These are phyloP conservation scores for Drosophila phalerata DNA, from an alignment of 2,888 invertebrate genomes.

Conservation along the genomic window DNA sequence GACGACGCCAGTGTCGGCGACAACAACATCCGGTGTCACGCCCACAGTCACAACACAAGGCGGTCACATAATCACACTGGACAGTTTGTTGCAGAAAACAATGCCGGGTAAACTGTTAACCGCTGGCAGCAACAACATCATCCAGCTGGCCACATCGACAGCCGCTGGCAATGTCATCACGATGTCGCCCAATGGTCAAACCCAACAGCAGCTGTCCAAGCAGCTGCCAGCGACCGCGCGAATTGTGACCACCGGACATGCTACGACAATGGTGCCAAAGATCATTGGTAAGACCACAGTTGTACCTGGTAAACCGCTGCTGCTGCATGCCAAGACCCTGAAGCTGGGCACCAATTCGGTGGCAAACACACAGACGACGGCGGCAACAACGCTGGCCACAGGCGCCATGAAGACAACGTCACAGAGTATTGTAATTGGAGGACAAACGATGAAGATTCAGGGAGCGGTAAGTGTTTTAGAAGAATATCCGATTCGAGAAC, in stretches of 20 bases:
- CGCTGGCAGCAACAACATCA: slow-evolving; percentile 85
- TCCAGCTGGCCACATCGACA: slow-evolving; percentile 85
- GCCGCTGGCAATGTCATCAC: slow-evolving; percentile 57
- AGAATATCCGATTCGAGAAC: background rate
- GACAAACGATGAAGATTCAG: slow-evolving; percentile 84
- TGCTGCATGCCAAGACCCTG: slow-evolving; percentile 66
- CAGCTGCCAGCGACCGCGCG: slow-evolving; percentile 54
- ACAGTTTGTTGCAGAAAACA: slow-evolving; percentile 83
- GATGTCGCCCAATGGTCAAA: slow-evolving; percentile 42
- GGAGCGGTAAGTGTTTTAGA: slow-evolving; percentile 70
- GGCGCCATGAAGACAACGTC: slow-evolving; percentile 69
- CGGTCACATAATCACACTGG: slow-evolving; percentile 84
- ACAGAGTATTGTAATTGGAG: slow-evolving; percentile 84
- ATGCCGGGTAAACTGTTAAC: slow-evolving; percentile 64
- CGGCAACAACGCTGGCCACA: slow-evolving; percentile 69
- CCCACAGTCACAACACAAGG: slow-evolving; percentile 86
- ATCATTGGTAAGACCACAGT: slow-evolving; percentile 83
- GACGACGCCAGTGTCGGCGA: slow-evolving; percentile 43
- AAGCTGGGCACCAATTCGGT: slow-evolving; percentile 83
- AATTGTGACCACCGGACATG: slow-evolving; percentile 80
- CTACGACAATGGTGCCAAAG: slow-evolving; percentile 83
- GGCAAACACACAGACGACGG: slow-evolving; percentile 82
- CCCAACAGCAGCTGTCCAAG: slow-evolving; percentile 54
- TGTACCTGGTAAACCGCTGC: slow-evolving; percentile 68
- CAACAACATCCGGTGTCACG: slow-evolving; percentile 26